These are phyloP conservation scores for Pogonophryne albipinna DNA, from an alignment of 2,797 vertebrate genomes.

Conservation along the genomic window DNA sequence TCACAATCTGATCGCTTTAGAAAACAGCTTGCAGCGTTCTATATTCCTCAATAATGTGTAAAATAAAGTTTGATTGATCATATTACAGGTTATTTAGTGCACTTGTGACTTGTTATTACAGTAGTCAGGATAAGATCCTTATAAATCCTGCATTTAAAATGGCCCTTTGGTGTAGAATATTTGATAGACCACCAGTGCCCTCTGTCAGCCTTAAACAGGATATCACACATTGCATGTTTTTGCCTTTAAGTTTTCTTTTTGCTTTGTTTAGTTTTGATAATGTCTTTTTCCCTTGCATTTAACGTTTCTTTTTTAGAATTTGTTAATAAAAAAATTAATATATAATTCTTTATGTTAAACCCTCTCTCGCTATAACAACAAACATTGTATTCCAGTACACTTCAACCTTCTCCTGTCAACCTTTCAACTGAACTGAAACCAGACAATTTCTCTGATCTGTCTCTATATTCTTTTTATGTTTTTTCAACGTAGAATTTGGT, in stretches of 20 bases:
- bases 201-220: slow-evolving; percentile 73
- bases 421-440: slow-evolving; percentile 2
- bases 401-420: not conserved
- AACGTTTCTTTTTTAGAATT: not conserved
- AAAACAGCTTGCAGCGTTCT: not conserved
- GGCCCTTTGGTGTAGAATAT: slow-evolving; percentile 11
- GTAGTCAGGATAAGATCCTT: slow-evolving; percentile 12
- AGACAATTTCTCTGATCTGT: not conserved
- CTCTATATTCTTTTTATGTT: not conserved
- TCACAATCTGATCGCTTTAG: not conserved
- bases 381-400: too few species aligned
- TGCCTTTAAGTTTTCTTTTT: not conserved
- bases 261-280: not conserved
- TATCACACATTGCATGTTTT: slow-evolving; percentile 19
- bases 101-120: slow-evolving; percentile 16
- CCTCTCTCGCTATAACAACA: too few species aligned
- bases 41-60: not conserved
- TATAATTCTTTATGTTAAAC: too few species aligned
- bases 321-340: not conserved
- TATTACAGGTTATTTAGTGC: not conserved
- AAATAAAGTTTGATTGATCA: slow-evolving; percentile 1
- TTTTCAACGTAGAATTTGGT: not conserved
- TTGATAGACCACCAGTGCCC: slow-evolving; percentile 81
- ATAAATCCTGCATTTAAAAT: slow-evolving; percentile 23
- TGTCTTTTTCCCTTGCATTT: not conserved